These are phyloP conservation scores for Agriopis leucophaearia DNA, from an alignment of 2,888 invertebrate genomes.

Conservation along the genomic window DNA sequence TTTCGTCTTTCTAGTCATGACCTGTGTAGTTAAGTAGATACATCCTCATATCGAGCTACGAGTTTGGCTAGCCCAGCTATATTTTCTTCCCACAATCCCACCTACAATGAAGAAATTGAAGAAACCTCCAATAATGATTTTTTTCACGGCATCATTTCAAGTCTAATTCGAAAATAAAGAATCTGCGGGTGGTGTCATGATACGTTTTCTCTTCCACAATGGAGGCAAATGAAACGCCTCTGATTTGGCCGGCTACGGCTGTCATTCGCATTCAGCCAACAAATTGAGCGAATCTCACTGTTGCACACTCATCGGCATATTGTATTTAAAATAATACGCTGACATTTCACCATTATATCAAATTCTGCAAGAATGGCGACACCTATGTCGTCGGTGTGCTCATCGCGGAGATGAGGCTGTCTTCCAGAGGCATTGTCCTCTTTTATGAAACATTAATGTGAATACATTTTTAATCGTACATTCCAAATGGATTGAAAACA, in stretches of 20 bases:
- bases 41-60: too few relatives aligned
- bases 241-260: conserved; percentile 15
- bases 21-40: too few relatives aligned
- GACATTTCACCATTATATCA: conserved; percentile 49
- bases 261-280: conserved; percentile 29
- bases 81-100: not conserved
- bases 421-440: conserved; percentile 33
- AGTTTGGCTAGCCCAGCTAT: not conserved
- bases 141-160: not conserved
- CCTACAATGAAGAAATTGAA: too few relatives aligned
- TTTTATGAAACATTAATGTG: conserved; percentile 5
- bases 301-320: conserved; percentile 43
- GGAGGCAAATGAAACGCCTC: conserved; percentile 19
- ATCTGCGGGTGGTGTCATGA: conserved; percentile 10
- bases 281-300: conserved; percentile 37
- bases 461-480: not conserved
- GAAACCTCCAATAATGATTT: not conserved
- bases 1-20: too few relatives aligned
- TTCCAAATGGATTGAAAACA: not conserved
- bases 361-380: conserved; percentile 49
- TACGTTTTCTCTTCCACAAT: conserved; percentile 24
- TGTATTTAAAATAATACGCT: conserved; percentile 47
- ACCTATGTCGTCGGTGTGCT: conserved; percentile 45
- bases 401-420: conserved; percentile 34
- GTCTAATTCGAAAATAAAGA: conserved; percentile 7